phyloP scores from a whole-genome alignment of 2,113 vertebrate species.

The Macquaria australasica region DNA sequence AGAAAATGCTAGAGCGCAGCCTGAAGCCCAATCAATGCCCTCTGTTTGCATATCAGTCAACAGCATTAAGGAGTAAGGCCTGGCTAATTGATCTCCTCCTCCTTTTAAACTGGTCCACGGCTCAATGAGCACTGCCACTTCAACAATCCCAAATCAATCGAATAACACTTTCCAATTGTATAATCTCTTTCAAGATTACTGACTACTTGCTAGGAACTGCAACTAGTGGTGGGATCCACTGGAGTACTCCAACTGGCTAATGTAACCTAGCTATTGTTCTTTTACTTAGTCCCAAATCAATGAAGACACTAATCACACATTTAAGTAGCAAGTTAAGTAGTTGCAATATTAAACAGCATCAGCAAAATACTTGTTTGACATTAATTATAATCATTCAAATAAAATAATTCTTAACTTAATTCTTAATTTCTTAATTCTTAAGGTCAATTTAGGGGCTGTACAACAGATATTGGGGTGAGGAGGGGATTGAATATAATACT shows the following conservation, averaged over 20 bases:
- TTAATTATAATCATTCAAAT: not conserved
- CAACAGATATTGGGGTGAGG: not conserved
- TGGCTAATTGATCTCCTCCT: constrained; percentile 74
- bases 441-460: not conserved
- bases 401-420: not conserved
- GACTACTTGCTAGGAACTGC: not conserved
- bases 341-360: not conserved
- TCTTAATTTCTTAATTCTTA: not conserved
- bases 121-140: constrained; percentile 59
- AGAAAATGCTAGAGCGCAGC: constrained; percentile 51
- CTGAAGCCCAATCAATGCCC: constrained; percentile 64
- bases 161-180: constrained; percentile 26
- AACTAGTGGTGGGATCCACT: not conserved
- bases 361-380: not conserved
- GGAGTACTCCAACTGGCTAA: not conserved
- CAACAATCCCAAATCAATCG: constrained; percentile 50
- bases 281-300: not conserved
- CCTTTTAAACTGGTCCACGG: constrained; percentile 40
- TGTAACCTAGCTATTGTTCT: not conserved
- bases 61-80: constrained; percentile 64
- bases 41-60: constrained; percentile 72
- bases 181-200: not conserved
- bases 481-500: not conserved
- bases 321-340: not conserved
- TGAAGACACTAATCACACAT: not conserved